Percentiles rank a stretch among this genome's conserved stretches.
phyloP scores from a whole-genome alignment of 2,113 vertebrate species.

The Rousettus leschenaultii region DNA sequence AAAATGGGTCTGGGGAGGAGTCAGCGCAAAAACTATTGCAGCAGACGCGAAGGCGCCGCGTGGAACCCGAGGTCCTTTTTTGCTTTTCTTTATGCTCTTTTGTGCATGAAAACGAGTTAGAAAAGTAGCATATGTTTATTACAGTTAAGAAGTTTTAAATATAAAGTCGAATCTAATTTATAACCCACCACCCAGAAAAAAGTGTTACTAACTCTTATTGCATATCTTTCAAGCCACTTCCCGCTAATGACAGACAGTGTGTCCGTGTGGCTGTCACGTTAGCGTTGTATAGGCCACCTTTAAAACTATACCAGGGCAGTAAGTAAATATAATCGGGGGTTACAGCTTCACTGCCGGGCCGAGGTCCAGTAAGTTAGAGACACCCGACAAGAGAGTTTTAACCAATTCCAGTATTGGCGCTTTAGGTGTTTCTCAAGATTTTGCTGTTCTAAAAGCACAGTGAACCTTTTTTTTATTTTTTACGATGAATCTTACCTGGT shows the following conservation, averaged over 20 bases:
- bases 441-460: background rate
- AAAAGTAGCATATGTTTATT: background rate
- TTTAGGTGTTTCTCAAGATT: background rate
- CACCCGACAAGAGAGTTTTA: background rate
- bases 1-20: background rate
- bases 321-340: background rate
- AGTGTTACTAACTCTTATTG: background rate
- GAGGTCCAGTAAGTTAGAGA: background rate
- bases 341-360: background rate
- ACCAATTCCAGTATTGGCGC: background rate
- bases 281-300: background rate
- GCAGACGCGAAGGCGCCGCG: background rate
- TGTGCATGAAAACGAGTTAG: background rate
- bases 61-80: background rate
- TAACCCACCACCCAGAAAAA: background rate
- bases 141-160: background rate
- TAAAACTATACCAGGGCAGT: background rate
- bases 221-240: background rate
- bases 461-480: background rate
- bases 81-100: background rate
- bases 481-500: background rate
- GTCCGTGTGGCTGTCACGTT: background rate
- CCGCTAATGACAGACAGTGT: accelerated
- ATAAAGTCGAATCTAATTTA: background rate
- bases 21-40: background rate